A percentile compares a stretch with the other conserved stretches of the same genome.
These are phyloP conservation scores for Amniataba percoides DNA, from an alignment of 2,797 vertebrate genomes.

Conservation along the genomic window DNA sequence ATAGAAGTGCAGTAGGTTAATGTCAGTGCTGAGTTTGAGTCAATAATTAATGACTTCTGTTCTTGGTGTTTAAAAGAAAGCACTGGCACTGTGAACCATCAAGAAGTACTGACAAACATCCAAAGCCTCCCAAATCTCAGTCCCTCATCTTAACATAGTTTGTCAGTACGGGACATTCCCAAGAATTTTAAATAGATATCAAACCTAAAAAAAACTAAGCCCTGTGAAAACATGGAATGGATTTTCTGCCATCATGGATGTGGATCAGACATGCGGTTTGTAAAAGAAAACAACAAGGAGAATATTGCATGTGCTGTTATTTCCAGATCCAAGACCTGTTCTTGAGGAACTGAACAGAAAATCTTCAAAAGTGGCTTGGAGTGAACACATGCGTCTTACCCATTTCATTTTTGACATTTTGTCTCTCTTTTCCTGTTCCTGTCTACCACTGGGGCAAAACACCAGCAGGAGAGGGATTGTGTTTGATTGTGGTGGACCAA, in stretches of 20 bases:
- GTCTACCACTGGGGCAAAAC: slow-evolving; percentile 58
- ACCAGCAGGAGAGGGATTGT: slow-evolving; percentile 69
- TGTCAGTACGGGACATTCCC: slow-evolving; percentile 60
- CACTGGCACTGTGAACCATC: slow-evolving; percentile 6
- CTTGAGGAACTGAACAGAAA: slow-evolving; percentile 49
- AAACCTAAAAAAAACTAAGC: slow-evolving; percentile 45
- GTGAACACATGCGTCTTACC: slow-evolving; percentile 32
- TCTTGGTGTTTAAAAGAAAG: not conserved
- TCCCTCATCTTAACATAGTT: slow-evolving; percentile 47
- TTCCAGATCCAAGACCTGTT: slow-evolving; percentile 55
- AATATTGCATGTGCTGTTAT: slow-evolving; percentile 67
- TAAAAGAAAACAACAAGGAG: slow-evolving; percentile 65
- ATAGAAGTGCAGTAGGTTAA: not conserved
- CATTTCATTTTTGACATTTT: slow-evolving; percentile 59
- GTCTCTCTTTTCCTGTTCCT: slow-evolving; percentile 55
- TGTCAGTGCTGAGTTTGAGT: not conserved
- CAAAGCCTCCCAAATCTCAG: slow-evolving; percentile 42
- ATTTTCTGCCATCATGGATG: slow-evolving; percentile 66
- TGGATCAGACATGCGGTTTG: slow-evolving; percentile 66
- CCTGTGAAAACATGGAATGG: slow-evolving; percentile 59
- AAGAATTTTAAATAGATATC: slow-evolving; percentile 55
- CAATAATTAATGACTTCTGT: not conserved
- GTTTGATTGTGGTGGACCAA: slow-evolving; percentile 78
- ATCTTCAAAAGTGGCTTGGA: slow-evolving; percentile 56
- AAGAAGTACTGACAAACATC: slow-evolving; percentile 15